Conservation (phyloP, 2,797 vertebrate species). For the Halcyon smyrnensis region DNA sequence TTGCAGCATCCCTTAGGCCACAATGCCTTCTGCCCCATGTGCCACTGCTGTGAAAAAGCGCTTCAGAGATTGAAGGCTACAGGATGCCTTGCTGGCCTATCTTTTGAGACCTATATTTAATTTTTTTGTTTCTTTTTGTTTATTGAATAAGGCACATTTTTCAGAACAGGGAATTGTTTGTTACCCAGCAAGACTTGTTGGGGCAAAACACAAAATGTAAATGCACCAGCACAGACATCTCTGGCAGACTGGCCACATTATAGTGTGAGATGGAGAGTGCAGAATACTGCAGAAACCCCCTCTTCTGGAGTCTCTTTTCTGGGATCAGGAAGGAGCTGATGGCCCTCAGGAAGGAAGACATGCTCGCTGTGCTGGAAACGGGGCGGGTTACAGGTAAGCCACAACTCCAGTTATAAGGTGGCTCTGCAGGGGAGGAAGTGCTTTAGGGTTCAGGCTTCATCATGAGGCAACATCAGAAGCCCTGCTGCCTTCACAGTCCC, state of each 20-base stretch:
- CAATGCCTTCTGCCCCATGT: constrained; percentile 1
- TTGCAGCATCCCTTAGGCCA: constrained; percentile 3
- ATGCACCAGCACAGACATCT: neutral
- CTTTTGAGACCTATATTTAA: neutral
- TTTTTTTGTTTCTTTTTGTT: neutral
- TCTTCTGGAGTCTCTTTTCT: neutral
- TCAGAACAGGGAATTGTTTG: neutral
- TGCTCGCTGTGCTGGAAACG: neutral
- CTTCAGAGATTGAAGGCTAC: neutral
- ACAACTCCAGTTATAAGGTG: neutral
- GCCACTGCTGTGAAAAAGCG: neutral
- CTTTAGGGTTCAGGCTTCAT: neutral
- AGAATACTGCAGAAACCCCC: neutral
- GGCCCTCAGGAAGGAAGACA: neutral
- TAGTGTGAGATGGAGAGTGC: neutral
- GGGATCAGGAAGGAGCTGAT: neutral
- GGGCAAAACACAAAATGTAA: neutral
- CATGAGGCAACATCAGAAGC: neutral
- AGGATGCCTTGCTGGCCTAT: neutral
- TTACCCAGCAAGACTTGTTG: neutral
- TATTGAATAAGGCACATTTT: neutral
- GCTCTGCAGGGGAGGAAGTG: neutral
- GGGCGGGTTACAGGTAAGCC: neutral
- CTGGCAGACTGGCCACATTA: neutral
- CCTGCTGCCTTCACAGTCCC: neutral